These are phyloP conservation scores for Brotogeris chrysoptera DNA, from an alignment of 2,797 vertebrate genomes.

Conservation along the genomic window DNA sequence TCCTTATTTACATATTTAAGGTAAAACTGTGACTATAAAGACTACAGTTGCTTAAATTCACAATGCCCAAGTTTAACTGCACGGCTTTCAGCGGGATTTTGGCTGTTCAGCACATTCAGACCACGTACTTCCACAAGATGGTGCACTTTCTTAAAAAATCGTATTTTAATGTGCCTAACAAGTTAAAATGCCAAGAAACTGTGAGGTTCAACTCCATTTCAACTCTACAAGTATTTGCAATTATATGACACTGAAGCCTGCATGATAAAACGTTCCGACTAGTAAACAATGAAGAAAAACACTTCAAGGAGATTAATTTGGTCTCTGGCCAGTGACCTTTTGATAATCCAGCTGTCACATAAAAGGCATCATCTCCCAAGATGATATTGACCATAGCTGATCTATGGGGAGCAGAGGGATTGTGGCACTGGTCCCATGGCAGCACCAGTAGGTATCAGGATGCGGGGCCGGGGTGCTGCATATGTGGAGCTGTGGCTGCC, in stretches of 20 bases:
- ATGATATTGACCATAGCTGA: neutral
- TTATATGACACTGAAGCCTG: neutral
- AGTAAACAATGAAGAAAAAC: neutral
- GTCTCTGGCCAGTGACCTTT: neutral
- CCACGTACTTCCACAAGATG: constrained; percentile 64
- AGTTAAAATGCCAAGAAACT: neutral
- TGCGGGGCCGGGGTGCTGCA: rapidly evolving
- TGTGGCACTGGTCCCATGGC: rapidly evolving
- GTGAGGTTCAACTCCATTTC: neutral
- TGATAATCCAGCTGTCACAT: neutral
- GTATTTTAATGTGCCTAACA: neutral
- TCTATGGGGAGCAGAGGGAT: neutral
- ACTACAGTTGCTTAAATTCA: neutral
- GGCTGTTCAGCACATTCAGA: neutral
- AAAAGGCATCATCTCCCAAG: neutral
- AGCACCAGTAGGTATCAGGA: rapidly evolving
- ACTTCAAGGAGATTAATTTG: neutral
- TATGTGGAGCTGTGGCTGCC: neutral
- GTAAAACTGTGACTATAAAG: neutral
- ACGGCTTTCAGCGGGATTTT: rapidly evolving
- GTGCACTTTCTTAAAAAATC: constrained; percentile 67
- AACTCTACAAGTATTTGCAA: neutral
- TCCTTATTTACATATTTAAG: neutral
- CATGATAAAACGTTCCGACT: neutral
- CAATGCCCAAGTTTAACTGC: neutral